A percentile compares a stretch with the other conserved stretches of the same genome.
Conservation (phyloP, 1,140 invertebrate genomes). For the Drosophila obscura region DNA sequence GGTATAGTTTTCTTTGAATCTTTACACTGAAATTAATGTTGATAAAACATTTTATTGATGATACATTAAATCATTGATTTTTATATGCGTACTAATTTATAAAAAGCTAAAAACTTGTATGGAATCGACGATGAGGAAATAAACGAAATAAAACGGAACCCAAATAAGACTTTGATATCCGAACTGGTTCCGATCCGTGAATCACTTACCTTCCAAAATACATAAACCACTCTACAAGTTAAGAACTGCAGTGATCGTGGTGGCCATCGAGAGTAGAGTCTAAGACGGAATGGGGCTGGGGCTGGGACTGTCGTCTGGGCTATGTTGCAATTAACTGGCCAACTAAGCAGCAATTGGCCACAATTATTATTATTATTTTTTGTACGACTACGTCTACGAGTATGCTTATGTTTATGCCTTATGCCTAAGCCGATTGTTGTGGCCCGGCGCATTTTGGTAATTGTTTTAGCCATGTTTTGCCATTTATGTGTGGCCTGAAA, state of each 20-base stretch:
- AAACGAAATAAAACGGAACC: conserved; percentile 19
- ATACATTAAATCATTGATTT: not conserved
- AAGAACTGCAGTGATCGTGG: conserved; percentile 26
- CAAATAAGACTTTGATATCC: conserved; percentile 10
- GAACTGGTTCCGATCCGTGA: conserved; percentile 35
- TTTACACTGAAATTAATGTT: too few species aligned
- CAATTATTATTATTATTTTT: conserved; percentile 82
- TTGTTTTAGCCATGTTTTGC: conserved; percentile 80
- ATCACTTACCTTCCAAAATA: conserved; percentile 18
- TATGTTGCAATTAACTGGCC: conserved; percentile 79
- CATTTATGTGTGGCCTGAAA: conserved; percentile 61
- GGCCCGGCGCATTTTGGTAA: conserved; percentile 63
- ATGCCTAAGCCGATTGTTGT: conserved; percentile 30
- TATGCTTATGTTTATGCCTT: conserved; percentile 29
- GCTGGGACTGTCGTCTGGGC: conserved; percentile 45
- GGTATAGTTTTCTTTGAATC: not conserved
- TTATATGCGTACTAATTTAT: not conserved
- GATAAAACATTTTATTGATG: too few species aligned
- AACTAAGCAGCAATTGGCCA: conserved; percentile 80
- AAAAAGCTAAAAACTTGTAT: conserved; percentile 3
- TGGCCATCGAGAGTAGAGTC: conserved; percentile 30
- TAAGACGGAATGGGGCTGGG: conserved; percentile 12
- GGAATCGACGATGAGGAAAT: conserved; percentile 4
- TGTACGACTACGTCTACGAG: conserved; percentile 44
- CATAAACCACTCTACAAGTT: conserved; percentile 14